A percentile compares a stretch with the other conserved stretches of the same genome.
Conservation (phyloP, 2,888 invertebrate species). For the Drosophila quinaria region DNA sequence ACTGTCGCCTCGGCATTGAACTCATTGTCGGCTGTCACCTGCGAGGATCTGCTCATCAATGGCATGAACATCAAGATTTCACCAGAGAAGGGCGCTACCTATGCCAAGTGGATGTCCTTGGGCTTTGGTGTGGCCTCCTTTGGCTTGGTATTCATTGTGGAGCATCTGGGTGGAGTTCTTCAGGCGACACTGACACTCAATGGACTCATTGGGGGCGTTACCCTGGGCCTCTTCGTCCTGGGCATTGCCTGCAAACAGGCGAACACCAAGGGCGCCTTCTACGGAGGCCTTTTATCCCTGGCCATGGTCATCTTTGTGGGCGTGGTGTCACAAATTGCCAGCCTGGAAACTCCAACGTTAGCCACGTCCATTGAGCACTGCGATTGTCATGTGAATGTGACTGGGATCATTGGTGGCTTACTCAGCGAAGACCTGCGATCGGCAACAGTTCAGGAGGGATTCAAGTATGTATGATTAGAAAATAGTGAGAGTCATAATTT, state of each 20-base stretch:
- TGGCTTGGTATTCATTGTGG: conserved; percentile 93
- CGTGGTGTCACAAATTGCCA: conserved; percentile 83
- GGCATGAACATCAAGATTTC: conserved; percentile 90
- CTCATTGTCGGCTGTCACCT: conserved; percentile 95
- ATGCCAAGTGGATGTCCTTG: conserved; percentile 90
- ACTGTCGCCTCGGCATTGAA: conserved; percentile 98
- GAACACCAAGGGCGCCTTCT: conserved; percentile 88
- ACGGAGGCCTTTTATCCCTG: conserved; percentile 84
- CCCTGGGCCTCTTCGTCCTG: conserved; percentile 93
- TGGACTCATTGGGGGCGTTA: conserved; percentile 95
- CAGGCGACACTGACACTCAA: conserved; percentile 95
- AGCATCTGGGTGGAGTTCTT: conserved; percentile 94
- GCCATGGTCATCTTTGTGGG: conserved; percentile 84
- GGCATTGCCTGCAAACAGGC: conserved; percentile 96
- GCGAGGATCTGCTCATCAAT: conserved; percentile 93
- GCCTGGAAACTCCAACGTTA: conserved; percentile 71
- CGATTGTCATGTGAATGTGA: conserved; percentile 82
- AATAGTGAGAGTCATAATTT: not conserved
- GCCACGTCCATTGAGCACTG: conserved; percentile 80
- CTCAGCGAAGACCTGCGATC: conserved; percentile 42
- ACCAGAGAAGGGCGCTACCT: conserved; percentile 91
- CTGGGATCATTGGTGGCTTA: conserved; percentile 48
- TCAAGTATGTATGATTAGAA: conserved; percentile 61
- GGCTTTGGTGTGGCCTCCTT: conserved; percentile 92
- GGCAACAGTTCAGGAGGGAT: conserved; percentile 41